Base-by-base conservation (phyloP, 2,113 vertebrate genomes). In the Oncorhynchus nerka region DNA sequence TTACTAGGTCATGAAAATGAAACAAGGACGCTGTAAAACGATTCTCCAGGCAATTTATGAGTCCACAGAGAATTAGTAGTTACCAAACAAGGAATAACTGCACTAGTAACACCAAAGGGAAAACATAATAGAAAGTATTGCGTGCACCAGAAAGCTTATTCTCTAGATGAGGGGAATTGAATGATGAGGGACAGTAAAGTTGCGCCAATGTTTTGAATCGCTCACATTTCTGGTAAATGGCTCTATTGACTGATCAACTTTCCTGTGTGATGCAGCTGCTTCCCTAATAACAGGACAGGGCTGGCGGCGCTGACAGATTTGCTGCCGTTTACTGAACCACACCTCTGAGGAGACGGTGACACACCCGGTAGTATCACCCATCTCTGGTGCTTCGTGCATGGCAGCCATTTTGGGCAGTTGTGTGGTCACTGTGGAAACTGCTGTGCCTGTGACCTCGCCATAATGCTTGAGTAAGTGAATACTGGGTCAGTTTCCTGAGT, bases 231-330 rank as follows among this genome's bases (percentile, higher is more conserved):
- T 62, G 59, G 59, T 62, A 62, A 62, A 62, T 8, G 59, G n/a
- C 19, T n/a, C n/a, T 8, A 11, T 62, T 62, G 20, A 62, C 59
- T 62, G 59, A 62, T 62, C 19, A 11, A 62, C 59, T 62, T n/a
- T 62, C 59, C 59, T 67, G 26, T 22, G 62, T 28, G 65, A 24
- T 67, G 26, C 65, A 67, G 65, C 65, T 67, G 65, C 15, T 67
- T 67, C 65, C 65, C 15, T 67, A 28, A 67, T 26, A 67, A 67
- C 65, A 67, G 65, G 65, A 67, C 65, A 26, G 26, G 65, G 65
- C 26, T 7, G 24, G 22, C 26, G 3, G 11, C 5, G 26, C 22
- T 30, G 65, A 67, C 26, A 67, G 65, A 67, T 67, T 26, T 67
- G 22, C 4, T 8, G 1, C 9, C 4, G 26, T 67, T 66, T 66